These are phyloP conservation scores for Serripes groenlandicus DNA, from an alignment of 2,888 invertebrate genomes.

Conservation along the genomic window DNA sequence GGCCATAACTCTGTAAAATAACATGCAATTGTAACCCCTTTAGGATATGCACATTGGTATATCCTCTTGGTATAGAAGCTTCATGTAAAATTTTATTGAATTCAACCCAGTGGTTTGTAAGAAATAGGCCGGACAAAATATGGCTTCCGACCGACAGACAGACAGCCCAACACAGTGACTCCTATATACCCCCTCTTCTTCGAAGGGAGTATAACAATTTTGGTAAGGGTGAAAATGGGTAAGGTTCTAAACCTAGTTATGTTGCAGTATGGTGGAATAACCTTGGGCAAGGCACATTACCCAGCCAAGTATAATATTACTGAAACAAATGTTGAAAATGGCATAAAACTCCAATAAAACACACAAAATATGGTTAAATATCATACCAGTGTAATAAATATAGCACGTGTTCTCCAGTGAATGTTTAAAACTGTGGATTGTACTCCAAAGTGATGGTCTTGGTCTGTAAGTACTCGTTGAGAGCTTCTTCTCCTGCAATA, in stretches of 20 bases:
- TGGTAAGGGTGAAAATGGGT: background rate
- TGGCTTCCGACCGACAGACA: background rate
- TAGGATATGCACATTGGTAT: too few species aligned
- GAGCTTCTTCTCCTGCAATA: slow-evolving; percentile 93
- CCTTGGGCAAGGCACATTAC: too few species aligned
- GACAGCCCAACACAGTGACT: background rate
- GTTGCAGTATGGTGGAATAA: background rate
- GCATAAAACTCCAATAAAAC: too few species aligned
- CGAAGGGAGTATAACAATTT: background rate
- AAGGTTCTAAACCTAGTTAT: background rate
- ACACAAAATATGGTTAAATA: too few species aligned
- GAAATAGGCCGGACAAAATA: background rate
- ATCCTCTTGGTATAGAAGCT: too few species aligned
- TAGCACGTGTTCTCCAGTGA: too few species aligned
- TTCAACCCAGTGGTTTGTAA: background rate
- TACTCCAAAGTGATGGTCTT: slow-evolving; percentile 98
- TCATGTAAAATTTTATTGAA: too few species aligned
- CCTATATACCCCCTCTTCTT: background rate
- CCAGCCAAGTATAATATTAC: too few species aligned
- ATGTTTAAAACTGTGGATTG: slow-evolving; percentile 69
- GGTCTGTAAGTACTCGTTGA: slow-evolving; percentile 97
- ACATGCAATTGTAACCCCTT: too few species aligned
- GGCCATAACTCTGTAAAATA: too few species aligned
- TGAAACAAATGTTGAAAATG: too few species aligned
- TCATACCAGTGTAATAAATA: too few species aligned